Conservation (phyloP, 2,797 vertebrate species). For the Steatocranus sp. region DNA sequence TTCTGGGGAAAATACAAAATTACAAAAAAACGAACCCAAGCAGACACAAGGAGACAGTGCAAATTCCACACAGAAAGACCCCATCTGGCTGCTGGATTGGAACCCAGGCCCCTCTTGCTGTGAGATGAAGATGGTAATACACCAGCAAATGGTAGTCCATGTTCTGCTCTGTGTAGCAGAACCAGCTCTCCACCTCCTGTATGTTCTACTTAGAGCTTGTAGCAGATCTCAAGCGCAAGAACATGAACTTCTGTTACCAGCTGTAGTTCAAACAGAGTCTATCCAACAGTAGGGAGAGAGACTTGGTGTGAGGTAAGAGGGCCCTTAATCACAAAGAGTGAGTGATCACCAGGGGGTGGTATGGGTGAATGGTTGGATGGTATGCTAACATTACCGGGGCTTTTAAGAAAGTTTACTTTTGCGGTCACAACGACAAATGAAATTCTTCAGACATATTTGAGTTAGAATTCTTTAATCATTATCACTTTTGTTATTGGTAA, state of each 20-base stretch:
- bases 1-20: neutral
- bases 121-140: neutral
- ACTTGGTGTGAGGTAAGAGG: neutral
- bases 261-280: neutral
- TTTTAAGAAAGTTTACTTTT: neutral
- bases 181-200: neutral
- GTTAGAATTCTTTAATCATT: neutral
- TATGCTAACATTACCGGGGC: accelerated
- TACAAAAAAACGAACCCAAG: neutral
- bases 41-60: neutral
- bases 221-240: neutral
- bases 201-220: neutral
- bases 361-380: neutral
- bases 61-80: neutral
- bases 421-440: neutral
- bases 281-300: neutral
- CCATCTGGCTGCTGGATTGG: neutral
- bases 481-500: neutral
- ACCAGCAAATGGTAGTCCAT: neutral
- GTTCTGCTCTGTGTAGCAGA: neutral
- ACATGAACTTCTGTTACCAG: neutral
- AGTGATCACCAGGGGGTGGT: neutral
- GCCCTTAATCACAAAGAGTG: neutral
- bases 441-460: neutral
- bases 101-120: neutral